phyloP scores from a whole-genome alignment of 2,797 vertebrate genomes.

The Rhinophrynus dorsalis region DNA sequence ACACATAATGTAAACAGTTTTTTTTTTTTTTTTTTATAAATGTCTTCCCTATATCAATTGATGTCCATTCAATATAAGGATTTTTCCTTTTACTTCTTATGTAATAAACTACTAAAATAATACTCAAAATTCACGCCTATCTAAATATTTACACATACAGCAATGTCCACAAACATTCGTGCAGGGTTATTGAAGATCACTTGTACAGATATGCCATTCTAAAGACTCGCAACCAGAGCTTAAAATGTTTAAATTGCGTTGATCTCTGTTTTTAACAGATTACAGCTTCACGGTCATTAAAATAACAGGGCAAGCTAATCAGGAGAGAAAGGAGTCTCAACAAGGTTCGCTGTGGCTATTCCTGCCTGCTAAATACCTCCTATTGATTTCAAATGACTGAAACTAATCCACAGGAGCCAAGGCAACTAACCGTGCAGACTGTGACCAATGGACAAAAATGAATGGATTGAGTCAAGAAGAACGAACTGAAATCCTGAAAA shows the following conservation, averaged over 20 bases:
- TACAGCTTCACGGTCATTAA: conserved; percentile 60
- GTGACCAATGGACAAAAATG: conserved; percentile 21
- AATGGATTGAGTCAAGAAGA: background rate
- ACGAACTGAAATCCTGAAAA: background rate
- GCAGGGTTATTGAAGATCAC: too few species aligned
- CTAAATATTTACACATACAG: too few species aligned
- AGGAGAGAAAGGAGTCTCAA: conserved; percentile 48
- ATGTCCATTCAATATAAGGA: too few species aligned
- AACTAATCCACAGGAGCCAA: conserved; percentile 51
- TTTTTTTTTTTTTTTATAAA: too few species aligned
- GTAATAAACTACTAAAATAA: too few species aligned
- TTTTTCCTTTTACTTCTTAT: too few species aligned
- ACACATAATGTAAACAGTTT: too few species aligned
- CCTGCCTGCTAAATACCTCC: conserved; percentile 35
- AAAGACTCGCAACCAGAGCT: background rate
- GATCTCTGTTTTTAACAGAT: conserved; percentile 54
- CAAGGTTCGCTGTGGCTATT: conserved; percentile 34
- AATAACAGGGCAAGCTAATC: conserved; percentile 56
- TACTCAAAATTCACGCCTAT: too few species aligned
- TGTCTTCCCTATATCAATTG: too few species aligned
- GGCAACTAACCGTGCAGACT: conserved; percentile 38
- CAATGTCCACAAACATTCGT: too few species aligned
- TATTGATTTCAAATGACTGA: conserved; percentile 42
- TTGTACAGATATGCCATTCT: too few species aligned
- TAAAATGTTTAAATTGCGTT: conserved; percentile 27